A percentile compares a stretch with the other conserved stretches of the same genome.
Conservation (phyloP, 2,113 vertebrate species). For the Myrmecobius fasciatus region DNA sequence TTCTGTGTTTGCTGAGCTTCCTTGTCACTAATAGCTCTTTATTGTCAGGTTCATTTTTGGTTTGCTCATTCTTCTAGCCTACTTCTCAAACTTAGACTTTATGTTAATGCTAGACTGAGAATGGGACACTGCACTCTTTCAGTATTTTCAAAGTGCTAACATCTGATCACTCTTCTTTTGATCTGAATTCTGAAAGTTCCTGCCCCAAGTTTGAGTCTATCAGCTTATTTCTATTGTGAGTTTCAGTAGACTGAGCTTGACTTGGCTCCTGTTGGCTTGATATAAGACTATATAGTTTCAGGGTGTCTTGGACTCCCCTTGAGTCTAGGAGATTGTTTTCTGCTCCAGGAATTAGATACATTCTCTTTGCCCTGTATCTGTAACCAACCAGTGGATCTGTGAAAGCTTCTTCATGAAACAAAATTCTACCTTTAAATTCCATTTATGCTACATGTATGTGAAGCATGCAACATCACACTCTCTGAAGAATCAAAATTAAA, state of each 20-base stretch:
- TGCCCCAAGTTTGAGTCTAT: background rate
- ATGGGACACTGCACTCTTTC: background rate
- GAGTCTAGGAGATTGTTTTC: background rate
- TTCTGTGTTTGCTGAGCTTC: background rate
- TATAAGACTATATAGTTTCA: background rate
- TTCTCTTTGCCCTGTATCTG: background rate
- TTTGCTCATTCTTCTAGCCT: background rate
- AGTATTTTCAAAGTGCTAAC: background rate
- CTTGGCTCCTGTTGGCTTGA: background rate
- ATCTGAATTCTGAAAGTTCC: background rate
- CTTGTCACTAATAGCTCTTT: background rate
- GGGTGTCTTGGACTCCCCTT: background rate
- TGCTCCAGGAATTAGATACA: background rate
- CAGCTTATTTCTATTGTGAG: background rate
- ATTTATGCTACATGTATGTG: too few relatives aligned
- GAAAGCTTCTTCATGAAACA: too few relatives aligned
- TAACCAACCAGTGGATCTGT: background rate
- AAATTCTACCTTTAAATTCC: too few relatives aligned
- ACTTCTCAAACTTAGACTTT: background rate
- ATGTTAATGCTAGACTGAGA: background rate
- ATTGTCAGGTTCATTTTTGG: background rate
- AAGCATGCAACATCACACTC: too few relatives aligned
- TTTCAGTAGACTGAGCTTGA: background rate
- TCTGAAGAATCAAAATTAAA: too few relatives aligned
- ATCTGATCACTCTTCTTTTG: background rate